Conservation (phyloP, 2,797 vertebrate species). For the Argentina silus region DNA sequence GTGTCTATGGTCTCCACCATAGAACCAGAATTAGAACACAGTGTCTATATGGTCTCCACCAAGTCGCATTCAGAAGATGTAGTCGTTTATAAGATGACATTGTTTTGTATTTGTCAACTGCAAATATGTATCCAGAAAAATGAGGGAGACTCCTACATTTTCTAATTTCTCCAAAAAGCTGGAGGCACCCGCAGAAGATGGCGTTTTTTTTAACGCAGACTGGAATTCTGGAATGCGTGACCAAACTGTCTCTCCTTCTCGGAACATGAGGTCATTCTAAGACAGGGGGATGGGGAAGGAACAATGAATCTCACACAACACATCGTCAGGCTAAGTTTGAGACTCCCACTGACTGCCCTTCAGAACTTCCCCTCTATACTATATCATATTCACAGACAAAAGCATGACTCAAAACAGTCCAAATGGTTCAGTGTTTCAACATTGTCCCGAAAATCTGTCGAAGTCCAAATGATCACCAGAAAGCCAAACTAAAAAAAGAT, state of each 20-base stretch:
- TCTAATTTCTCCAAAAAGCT: background rate
- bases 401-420: background rate
- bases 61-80: no score
- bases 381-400: background rate
- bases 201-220: constrained; percentile 2
- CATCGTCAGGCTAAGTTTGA: constrained; percentile 14
- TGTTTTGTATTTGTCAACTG: no score
- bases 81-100: no score
- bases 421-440: background rate
- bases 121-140: no score
- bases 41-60: no score
- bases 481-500: background rate
- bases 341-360: background rate
- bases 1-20: no score
- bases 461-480: constrained; percentile 7
- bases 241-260: constrained; percentile 44
- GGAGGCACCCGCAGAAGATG: background rate
- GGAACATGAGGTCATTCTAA: constrained; percentile 54
- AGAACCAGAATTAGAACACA: no score
- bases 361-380: background rate
- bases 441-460: background rate
- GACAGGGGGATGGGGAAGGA: constrained; percentile 19
- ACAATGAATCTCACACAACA: constrained; percentile 38
- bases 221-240: constrained; percentile 48
- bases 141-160: no score